Evolutionary conservation across 2,888 invertebrate species (phyloP).

Genomic region (Mongoloraphidia duomilia): DNA sequence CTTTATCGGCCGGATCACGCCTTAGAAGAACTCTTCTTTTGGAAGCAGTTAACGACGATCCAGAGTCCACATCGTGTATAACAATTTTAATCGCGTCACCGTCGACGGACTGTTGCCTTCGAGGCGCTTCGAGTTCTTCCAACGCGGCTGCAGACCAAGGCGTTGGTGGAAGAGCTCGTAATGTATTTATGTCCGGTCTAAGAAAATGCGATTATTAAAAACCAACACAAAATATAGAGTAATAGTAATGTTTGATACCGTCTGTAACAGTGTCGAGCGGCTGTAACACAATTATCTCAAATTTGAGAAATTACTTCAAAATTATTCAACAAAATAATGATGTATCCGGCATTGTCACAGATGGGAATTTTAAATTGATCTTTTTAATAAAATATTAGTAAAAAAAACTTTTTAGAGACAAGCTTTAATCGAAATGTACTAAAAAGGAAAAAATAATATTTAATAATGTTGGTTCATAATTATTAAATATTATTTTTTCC

Average conservation of each 20-base stretch:
- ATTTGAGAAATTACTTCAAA: no score
- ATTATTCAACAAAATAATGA: background rate
- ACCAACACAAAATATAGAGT: background rate
- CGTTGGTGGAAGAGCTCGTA: constrained; percentile 31
- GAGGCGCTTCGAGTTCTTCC: constrained; percentile 44
- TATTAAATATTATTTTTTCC: constrained; percentile 1
- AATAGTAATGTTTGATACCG: no score
- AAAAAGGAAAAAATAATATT: background rate
- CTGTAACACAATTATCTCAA: no score
- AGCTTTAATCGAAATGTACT: background rate
- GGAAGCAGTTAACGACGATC: constrained; percentile 40
- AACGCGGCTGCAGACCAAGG: constrained; percentile 47
- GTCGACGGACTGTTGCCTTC: constrained; percentile 74
- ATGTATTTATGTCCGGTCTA: constrained; percentile 58
- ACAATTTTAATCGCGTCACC: constrained; percentile 88
- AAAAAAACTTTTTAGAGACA: no score
- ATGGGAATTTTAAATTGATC: background rate
- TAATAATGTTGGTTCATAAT: background rate
- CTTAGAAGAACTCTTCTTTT: constrained; percentile 61
- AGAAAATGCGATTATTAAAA: constrained; percentile 12
- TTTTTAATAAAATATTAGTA: background rate
- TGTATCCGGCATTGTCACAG: background rate
- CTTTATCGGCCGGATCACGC: constrained; percentile 68
- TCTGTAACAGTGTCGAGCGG: no score
- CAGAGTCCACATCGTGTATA: constrained; percentile 82